Percentiles rank a stretch among this genome's conserved stretches.
phyloP scores from a whole-genome alignment of 2,888 invertebrate genomes.

The Cheilosia grossa region DNA sequence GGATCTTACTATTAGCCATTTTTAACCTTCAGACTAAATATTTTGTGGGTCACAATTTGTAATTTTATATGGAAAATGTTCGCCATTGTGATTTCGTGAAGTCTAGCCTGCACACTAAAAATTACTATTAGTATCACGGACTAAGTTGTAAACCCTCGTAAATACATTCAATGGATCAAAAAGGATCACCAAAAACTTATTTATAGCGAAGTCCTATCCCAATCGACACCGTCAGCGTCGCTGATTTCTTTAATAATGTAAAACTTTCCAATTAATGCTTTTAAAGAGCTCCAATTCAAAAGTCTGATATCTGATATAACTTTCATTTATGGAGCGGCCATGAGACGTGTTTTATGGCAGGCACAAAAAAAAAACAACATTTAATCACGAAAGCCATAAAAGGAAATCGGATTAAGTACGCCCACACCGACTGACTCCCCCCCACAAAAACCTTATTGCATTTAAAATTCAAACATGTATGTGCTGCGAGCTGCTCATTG shows the following conservation, averaged over 20 bases:
- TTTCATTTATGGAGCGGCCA: neutral
- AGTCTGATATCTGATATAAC: neutral
- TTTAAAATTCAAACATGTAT: conserved; percentile 31
- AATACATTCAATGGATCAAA: too few relatives aligned
- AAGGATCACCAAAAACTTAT: too few relatives aligned
- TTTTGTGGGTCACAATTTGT: too few relatives aligned
- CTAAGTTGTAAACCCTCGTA: too few relatives aligned
- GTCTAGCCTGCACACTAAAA: too few relatives aligned
- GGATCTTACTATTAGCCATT: too few relatives aligned
- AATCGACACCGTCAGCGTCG: too few relatives aligned
- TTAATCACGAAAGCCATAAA: conserved; percentile 2
- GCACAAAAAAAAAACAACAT: neutral
- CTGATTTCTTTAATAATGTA: neutral
- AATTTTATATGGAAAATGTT: too few relatives aligned
- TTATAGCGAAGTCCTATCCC: too few relatives aligned
- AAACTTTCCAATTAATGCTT: neutral
- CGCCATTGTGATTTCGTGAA: too few relatives aligned
- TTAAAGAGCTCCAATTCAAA: neutral
- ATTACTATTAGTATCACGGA: too few relatives aligned
- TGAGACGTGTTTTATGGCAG: neutral
- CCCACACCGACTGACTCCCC: conserved; percentile 4
- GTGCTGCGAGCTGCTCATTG: conserved; percentile 10
- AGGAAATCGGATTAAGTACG: conserved; percentile 25
- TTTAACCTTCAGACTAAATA: too few relatives aligned
- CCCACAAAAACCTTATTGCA: conserved; percentile 23